Conservation (phyloP, 2,888 invertebrate species). For the Thecocarcelia acutangulata region DNA sequence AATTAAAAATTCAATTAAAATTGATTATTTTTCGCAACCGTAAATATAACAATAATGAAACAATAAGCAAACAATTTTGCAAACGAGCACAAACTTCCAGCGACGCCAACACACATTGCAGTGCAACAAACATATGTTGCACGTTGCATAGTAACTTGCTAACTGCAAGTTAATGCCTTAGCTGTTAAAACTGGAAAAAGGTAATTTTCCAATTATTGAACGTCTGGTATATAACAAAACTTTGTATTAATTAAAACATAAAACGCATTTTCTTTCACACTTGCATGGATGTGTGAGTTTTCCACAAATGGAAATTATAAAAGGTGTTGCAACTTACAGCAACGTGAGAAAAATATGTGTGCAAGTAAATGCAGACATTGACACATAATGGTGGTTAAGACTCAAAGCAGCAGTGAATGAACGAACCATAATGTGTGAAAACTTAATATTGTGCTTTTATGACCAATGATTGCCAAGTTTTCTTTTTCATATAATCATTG, state of each 20-base stretch:
- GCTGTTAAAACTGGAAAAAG: slow-evolving; percentile 22
- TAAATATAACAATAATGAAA: slow-evolving; percentile 21
- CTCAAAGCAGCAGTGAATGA: slow-evolving; percentile 27
- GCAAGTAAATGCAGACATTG: slow-evolving; percentile 27
- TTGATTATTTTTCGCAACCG: background rate
- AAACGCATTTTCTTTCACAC: slow-evolving; percentile 28
- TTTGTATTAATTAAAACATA: slow-evolving; percentile 63
- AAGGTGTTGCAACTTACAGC: slow-evolving; percentile 19
- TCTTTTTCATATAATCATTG: too few species aligned
- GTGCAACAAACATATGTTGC: slow-evolving; percentile 38
- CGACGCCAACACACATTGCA: background rate
- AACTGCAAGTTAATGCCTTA: slow-evolving; percentile 18
- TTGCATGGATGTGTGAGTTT: background rate
- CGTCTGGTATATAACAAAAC: slow-evolving; percentile 56
- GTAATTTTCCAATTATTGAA: slow-evolving; percentile 67
- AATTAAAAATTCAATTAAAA: slow-evolving; percentile 62
- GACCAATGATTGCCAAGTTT: slow-evolving; percentile 30
- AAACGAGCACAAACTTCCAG: background rate
- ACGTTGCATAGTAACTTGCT: background rate
- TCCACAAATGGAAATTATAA: background rate
- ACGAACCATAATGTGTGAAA: slow-evolving; percentile 33
- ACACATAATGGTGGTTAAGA: slow-evolving; percentile 48
- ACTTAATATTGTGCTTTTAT: slow-evolving; percentile 4
- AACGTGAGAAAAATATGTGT: slow-evolving; percentile 1
- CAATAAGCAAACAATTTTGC: slow-evolving; percentile 23